Conservation (phyloP, 2,113 vertebrate genomes). For the Montifringilla adamsi region DNA sequence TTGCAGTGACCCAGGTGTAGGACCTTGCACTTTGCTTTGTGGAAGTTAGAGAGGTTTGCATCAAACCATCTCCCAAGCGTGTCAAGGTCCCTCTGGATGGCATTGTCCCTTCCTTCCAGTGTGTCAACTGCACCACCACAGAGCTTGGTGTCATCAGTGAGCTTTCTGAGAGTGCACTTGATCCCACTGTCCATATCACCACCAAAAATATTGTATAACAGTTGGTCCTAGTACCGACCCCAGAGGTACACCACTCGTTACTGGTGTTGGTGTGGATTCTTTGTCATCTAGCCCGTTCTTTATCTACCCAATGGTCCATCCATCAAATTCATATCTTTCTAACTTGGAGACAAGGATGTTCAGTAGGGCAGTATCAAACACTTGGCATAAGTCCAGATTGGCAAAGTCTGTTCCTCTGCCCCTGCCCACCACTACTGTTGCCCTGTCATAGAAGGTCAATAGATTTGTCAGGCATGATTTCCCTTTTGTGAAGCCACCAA, state of each 20-base stretch:
- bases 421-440: neutral
- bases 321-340: neutral
- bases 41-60: neutral
- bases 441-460: neutral
- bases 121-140: neutral
- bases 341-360: neutral
- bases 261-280: accelerated
- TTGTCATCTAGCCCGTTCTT: neutral
- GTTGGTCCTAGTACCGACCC: accelerated
- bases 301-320: neutral
- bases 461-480: neutral
- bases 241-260: accelerated
- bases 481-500: neutral
- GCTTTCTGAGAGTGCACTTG: neutral
- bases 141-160: neutral
- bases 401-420: neutral
- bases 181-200: neutral
- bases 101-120: neutral
- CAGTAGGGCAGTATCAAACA: neutral
- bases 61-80: no score
- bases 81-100: neutral
- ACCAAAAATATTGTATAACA: neutral
- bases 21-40: neutral
- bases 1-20: neutral
- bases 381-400: neutral